Evolutionary conservation across 2,113 vertebrate genomes (phyloP).

Genomic region (Mastomys coucha): DNA sequence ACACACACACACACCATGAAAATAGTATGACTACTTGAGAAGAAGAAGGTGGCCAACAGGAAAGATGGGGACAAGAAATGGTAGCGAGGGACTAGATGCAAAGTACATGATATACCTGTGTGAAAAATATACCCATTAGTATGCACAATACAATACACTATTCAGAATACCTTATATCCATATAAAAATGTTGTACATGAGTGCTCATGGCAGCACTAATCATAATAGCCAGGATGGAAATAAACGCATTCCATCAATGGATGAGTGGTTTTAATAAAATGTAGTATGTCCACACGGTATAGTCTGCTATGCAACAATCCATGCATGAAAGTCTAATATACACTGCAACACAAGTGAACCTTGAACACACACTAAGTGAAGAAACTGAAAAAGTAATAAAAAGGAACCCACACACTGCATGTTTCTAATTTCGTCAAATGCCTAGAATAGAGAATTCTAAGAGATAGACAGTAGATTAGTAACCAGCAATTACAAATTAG

Average conservation of each 20-base stretch:
- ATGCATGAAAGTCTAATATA: not conserved
- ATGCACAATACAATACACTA: not conserved
- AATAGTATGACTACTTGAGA: not conserved
- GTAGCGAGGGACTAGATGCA: not conserved
- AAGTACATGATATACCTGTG: not conserved
- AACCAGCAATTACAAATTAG: not conserved
- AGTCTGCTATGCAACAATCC: constrained; percentile 36
- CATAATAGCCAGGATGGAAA: not conserved
- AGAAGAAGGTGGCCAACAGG: not conserved
- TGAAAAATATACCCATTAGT: not conserved
- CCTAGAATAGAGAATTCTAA: constrained; percentile 21
- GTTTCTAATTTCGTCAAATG: constrained; percentile 42
- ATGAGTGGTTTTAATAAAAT: not conserved
- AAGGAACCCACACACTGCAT: not conserved
- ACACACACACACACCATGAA: not conserved
- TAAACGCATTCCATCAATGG: not conserved
- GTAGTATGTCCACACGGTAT: not conserved
- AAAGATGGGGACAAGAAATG: not conserved
- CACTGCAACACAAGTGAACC: not conserved
- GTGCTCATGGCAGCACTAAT: not conserved
- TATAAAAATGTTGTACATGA: not conserved
- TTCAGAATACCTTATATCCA: not conserved
- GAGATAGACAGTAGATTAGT: not conserved
- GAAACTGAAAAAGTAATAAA: not conserved
- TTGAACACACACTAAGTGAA: constrained; percentile 21